Percentiles rank a stretch among this genome's conserved stretches.
Evolutionary conservation across 2,888 invertebrate genomes (phyloP).

Genomic region (Cryptocephalus moraei): DNA sequence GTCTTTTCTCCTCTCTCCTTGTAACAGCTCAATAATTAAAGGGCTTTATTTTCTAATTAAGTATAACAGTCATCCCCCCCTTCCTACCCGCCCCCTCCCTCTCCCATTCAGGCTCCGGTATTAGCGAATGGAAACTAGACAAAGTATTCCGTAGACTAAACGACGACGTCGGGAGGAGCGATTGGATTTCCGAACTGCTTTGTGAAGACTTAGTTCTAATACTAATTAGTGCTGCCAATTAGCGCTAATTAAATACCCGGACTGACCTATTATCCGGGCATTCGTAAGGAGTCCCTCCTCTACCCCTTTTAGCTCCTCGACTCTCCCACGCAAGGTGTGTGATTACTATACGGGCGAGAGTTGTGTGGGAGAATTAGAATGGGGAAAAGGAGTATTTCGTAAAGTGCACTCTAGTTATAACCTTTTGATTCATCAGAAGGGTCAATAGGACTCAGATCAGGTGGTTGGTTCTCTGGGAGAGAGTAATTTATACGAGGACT

Average conservation of each 20-base stretch:
- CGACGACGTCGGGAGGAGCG: constrained; percentile 12
- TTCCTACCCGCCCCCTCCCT: constrained; percentile 1
- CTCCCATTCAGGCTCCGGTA: constrained; percentile 7
- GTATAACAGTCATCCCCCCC: constrained; percentile 2
- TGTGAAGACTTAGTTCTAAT: constrained; percentile 37
- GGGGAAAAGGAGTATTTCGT: too few species aligned
- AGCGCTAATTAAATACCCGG: constrained; percentile 38
- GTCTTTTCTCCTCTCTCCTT: too few species aligned
- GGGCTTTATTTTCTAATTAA: constrained; percentile 15
- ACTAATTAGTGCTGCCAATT: constrained; percentile 39
- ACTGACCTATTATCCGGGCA: constrained; percentile 36
- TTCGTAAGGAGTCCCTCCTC: constrained; percentile 29
- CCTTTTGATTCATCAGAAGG: too few species aligned
- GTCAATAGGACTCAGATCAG: too few species aligned
- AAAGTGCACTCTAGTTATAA: too few species aligned
- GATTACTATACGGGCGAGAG: too few species aligned
- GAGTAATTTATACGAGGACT: too few species aligned
- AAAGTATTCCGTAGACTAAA: constrained; percentile 18
- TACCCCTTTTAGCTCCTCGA: background rate
- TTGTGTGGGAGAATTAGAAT: too few species aligned
- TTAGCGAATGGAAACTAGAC: constrained; percentile 20
- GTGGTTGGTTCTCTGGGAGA: too few species aligned
- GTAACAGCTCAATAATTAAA: constrained; percentile 1
- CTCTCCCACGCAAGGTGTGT: too few species aligned
- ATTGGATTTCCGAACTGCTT: constrained; percentile 36